A percentile compares a stretch with the other conserved stretches of the same genome.
phyloP scores from a whole-genome alignment of 2,888 invertebrate genomes.

The Platycheirus albimanus region DNA sequence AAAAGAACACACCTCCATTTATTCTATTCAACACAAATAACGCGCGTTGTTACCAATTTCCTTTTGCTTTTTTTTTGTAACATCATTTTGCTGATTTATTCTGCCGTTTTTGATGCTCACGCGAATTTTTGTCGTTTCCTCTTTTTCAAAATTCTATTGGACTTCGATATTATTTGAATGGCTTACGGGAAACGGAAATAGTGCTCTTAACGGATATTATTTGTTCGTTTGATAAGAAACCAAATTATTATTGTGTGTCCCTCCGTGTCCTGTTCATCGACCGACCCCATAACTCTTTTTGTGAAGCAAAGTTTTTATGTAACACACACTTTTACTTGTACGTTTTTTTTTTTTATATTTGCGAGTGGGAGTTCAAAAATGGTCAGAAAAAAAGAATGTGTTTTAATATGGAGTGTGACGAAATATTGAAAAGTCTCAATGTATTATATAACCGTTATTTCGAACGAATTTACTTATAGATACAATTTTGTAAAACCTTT shows the following conservation, averaged over 20 bases:
- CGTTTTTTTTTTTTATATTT: too few relatives aligned
- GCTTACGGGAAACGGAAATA: constrained; percentile 43
- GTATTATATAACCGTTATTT: constrained; percentile 23
- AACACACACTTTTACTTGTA: constrained; percentile 43
- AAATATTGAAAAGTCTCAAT: not conserved
- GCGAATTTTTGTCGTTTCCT: constrained; percentile 30
- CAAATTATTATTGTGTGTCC: not conserved
- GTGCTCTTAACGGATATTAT: constrained; percentile 38
- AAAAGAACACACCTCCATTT: constrained; percentile 48
- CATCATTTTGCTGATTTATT: constrained; percentile 55
- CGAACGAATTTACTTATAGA: constrained; percentile 61
- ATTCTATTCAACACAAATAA: constrained; percentile 36
- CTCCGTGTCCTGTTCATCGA: too few relatives aligned
- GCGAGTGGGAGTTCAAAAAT: constrained; percentile 26
- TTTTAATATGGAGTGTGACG: constrained; percentile 28
- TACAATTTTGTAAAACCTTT: constrained; percentile 26
- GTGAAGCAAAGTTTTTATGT: constrained; percentile 35
- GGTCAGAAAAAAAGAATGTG: constrained; percentile 16
- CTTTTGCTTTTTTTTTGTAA: constrained; percentile 64
- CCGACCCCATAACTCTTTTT: not conserved
- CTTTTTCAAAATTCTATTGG: not conserved
- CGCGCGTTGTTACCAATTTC: constrained; percentile 63
- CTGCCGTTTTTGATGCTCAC: constrained; percentile 42
- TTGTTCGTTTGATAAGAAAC: constrained; percentile 30
- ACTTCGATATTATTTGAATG: constrained; percentile 28